phyloP scores from a whole-genome alignment of 2,113 vertebrate species.

The Hyperopisus bebe region DNA sequence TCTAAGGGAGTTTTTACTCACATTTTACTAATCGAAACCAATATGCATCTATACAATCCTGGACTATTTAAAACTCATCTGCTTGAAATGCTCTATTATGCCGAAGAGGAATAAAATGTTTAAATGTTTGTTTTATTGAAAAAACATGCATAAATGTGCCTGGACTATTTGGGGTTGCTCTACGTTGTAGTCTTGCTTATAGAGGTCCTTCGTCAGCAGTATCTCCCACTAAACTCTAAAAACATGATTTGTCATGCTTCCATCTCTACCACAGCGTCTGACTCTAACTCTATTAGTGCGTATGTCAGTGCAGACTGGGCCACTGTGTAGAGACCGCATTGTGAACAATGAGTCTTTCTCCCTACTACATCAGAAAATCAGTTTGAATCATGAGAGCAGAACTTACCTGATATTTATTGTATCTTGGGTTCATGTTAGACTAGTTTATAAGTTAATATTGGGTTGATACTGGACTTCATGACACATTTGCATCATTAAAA shows the following conservation, averaged over 20 bases:
- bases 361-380: background rate
- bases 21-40: background rate
- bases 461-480: background rate
- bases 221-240: background rate
- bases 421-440: background rate
- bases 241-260: background rate
- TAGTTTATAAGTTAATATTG: background rate
- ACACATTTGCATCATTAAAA: background rate
- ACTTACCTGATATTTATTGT: background rate
- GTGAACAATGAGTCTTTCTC: background rate
- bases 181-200: background rate
- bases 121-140: background rate
- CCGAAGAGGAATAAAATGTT: background rate
- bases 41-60: background rate
- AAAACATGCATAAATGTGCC: background rate
- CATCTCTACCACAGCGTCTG: background rate
- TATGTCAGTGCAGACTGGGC: background rate
- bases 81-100: background rate
- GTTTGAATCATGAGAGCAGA: background rate
- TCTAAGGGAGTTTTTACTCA: background rate
- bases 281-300: background rate
- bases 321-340: background rate
- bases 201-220: background rate
- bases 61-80: background rate
- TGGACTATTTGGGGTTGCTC: background rate